Percentiles rank a stretch among this genome's conserved stretches.
Conservation (phyloP, 2,797 vertebrate species). For the Microctenopoma stevenorrisi region DNA sequence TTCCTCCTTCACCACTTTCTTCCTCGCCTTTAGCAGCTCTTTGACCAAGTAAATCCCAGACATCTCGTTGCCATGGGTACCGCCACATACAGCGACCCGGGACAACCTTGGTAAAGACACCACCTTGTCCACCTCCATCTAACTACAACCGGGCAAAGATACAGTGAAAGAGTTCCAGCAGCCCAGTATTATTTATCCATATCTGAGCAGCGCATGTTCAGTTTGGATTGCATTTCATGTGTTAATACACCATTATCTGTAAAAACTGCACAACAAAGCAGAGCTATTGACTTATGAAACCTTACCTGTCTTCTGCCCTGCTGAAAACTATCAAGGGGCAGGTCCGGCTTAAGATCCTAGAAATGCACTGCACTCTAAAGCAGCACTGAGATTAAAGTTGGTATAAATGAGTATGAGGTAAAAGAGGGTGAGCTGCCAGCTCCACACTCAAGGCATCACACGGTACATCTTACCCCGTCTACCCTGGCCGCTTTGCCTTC, state of each 20-base stretch:
- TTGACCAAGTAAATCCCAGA: constrained; percentile 84
- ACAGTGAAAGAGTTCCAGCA: background rate
- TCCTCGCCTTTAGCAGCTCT: constrained; percentile 75
- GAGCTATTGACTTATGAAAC: constrained; percentile 44
- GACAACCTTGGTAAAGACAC: constrained; percentile 72
- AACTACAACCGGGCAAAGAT: constrained; percentile 24
- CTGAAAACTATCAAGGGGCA: constrained; percentile 34
- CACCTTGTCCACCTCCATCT: constrained; percentile 66
- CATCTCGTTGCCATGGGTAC: constrained; percentile 91
- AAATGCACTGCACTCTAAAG: constrained; percentile 16
- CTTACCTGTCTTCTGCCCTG: constrained; percentile 63
- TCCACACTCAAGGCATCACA: constrained; percentile 27
- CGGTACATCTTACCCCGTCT: constrained; percentile 50
- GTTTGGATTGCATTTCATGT: background rate
- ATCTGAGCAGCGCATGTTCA: background rate
- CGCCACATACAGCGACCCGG: constrained; percentile 85
- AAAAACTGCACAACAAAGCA: constrained; percentile 46
- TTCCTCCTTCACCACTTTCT: constrained; percentile 46
- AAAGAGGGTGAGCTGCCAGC: constrained; percentile 23
- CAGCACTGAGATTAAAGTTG: constrained; percentile 18
- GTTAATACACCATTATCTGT: background rate
- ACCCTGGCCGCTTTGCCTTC: constrained; percentile 41
- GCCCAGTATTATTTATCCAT: background rate
- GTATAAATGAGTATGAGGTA: constrained; percentile 26
- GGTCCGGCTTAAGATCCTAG: constrained; percentile 28